phyloP scores from a whole-genome alignment of 2,113 vertebrate genomes.

The Theristicus caerulescens region DNA sequence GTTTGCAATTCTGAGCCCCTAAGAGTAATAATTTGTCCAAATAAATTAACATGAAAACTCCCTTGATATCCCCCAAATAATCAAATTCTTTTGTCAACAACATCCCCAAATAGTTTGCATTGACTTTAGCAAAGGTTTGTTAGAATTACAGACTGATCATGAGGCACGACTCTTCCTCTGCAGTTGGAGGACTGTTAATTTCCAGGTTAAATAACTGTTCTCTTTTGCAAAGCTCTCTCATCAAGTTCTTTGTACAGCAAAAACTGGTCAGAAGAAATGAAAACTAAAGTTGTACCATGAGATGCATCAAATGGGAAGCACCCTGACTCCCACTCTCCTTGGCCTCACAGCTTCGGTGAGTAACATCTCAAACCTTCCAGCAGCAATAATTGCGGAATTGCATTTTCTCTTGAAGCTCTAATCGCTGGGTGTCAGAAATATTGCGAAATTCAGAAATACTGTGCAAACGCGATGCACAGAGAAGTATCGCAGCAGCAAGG shows the following conservation, averaged over 20 bases:
- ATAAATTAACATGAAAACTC: background rate
- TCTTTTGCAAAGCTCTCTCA: background rate
- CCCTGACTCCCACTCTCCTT: background rate
- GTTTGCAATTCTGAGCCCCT: background rate
- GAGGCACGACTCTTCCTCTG: background rate
- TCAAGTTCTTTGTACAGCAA: background rate
- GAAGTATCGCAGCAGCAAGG: background rate
- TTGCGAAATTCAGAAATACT: rapidly evolving
- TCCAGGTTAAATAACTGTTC: background rate
- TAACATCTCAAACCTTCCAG: background rate
- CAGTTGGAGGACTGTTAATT: rapidly evolving
- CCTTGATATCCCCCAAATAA: background rate
- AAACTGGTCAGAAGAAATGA: background rate
- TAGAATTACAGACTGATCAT: background rate
- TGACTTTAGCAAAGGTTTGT: background rate
- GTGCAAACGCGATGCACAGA: rapidly evolving
- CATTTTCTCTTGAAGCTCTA: background rate
- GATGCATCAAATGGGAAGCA: background rate
- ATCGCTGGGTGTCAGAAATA: background rate
- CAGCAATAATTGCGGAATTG: rapidly evolving
- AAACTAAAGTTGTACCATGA: rapidly evolving
- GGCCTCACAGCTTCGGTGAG: background rate
- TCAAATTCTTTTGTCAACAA: background rate
- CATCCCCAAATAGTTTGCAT: background rate
- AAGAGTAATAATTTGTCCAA: background rate